Evolutionary conservation across 2,888 invertebrate species (phyloP), one percentile per base, ranked within the genome.

Genomic region (Argynnis bischoffii): DNA sequence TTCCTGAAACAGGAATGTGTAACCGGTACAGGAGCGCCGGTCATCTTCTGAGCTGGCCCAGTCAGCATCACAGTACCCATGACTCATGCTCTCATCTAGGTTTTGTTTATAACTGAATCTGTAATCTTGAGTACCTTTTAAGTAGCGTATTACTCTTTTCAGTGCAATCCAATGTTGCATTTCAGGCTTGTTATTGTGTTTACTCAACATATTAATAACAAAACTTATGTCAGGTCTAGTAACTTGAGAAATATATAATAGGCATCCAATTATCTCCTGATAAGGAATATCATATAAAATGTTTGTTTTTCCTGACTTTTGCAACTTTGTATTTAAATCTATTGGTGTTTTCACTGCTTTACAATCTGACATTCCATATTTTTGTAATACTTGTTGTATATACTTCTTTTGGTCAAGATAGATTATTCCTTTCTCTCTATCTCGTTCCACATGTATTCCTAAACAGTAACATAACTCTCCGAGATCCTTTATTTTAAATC

Each of bases 231-330:
- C 48, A 14, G 48, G 48, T 4, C 48, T 48, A 14, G 48, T 48
- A 48, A 48, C 48, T 48, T 48, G 15, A n/a, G 48, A n/a, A n/a
- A 48, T 48, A n/a, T 48, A 48, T n/a, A 48, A 48, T 48, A 48
- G 48, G 15, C 48, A 48, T 3, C 48, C 48, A 48, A 48, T 15
- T 15, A 48, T n/a, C 48, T 48, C 6, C 3, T 48, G 31, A 6
- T 35, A 35, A 35, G 31, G 1, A 35, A 35, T 35, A 35, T 35
- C 31, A 35, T 35, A 35, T 35, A 35, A 35, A 35, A 35, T 6
- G 31, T 35, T 35, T 35, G 31, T 35, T 35, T 35, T 6, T 35
- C 6, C 31, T 35, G 31, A 35, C 31, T 35, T 35, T 31, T 31
- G 31, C 6, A 31, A 31, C 31, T 31, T 31, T 31, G 31, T 31